Evolutionary conservation across 2,797 vertebrate species (phyloP).

Genomic region (Cirrhinus mrigala): DNA sequence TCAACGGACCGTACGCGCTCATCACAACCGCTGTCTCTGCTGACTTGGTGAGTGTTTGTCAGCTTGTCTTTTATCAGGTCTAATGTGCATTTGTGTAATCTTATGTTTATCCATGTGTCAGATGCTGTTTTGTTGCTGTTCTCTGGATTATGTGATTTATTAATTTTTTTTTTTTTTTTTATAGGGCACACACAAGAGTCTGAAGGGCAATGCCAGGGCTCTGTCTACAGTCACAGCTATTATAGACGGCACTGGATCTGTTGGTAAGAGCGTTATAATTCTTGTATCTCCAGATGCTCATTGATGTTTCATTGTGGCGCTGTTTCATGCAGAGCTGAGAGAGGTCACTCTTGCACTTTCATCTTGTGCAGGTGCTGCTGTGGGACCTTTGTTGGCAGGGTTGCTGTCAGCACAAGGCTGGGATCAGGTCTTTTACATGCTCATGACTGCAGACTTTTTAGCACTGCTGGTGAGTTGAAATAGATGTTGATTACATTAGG

Average conservation of each 20-base stretch:
- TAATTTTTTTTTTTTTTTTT: not conserved
- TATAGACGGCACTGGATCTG: conserved; percentile 93
- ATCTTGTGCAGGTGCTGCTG: conserved; percentile 84
- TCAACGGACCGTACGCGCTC: conserved; percentile 93
- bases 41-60: conserved; percentile 85
- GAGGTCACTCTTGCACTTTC: not conserved
- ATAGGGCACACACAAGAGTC: conserved; percentile 92
- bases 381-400: conserved; percentile 91
- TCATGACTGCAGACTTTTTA: conserved; percentile 87
- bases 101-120: not conserved
- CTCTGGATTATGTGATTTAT: conserved; percentile 30
- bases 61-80: not conserved
- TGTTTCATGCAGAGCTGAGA: not conserved
- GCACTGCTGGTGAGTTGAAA: conserved; percentile 87
- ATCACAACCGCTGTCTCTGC: conserved; percentile 96
- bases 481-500: not conserved
- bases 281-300: not conserved
- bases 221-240: conserved; percentile 93
- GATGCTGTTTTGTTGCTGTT: not conserved
- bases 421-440: conserved; percentile 95
- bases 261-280: conserved; percentile 77
- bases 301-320: not conserved
- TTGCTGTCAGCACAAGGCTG: conserved; percentile 88
- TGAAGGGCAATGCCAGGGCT: conserved; percentile 91
- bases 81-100: not conserved